These are phyloP conservation scores for Numenius phaeopus DNA, from an alignment of 2,797 vertebrate species.

Conservation along the genomic window DNA sequence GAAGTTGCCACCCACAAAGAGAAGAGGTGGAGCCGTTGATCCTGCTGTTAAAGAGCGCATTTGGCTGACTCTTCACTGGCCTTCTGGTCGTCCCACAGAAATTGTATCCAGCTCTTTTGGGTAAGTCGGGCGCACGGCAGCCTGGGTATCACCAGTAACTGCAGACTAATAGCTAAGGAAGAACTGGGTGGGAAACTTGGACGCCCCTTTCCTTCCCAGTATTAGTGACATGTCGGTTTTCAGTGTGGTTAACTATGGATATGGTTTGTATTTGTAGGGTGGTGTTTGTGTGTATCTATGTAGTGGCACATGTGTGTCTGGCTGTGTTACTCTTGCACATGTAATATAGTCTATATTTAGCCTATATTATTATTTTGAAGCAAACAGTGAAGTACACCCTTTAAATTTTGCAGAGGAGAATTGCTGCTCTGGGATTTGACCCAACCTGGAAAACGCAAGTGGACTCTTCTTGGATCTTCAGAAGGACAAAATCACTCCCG, in stretches of 20 bases:
- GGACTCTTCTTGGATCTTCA: conserved; percentile 86
- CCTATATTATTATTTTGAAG: neutral
- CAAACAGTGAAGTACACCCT: neutral
- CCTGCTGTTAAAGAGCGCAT: conserved; percentile 90
- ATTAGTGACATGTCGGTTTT: neutral
- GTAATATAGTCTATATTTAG: rapidly evolving
- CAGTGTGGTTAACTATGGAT: neutral
- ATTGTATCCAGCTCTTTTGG: conserved; percentile 93
- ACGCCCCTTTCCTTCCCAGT: neutral
- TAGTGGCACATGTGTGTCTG: neutral
- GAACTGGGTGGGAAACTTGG: neutral
- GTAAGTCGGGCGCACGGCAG: conserved; percentile 72
- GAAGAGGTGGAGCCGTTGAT: conserved; percentile 86
- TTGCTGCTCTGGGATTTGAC: conserved; percentile 91
- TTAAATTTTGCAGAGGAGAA: conserved; percentile 86
- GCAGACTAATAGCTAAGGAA: neutral
- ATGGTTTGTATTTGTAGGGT: too few species aligned
- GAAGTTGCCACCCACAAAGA: conserved; percentile 93
- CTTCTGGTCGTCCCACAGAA: conserved; percentile 80
- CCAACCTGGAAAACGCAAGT: conserved; percentile 88
- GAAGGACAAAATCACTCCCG: conserved; percentile 94
- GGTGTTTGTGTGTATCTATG: too few species aligned
- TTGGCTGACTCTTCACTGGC: conserved; percentile 94
- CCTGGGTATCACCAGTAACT: neutral
- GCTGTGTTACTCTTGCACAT: neutral